Evolutionary conservation across 2,888 invertebrate species (phyloP).

Genomic region (Linnaemya tessellans): DNA sequence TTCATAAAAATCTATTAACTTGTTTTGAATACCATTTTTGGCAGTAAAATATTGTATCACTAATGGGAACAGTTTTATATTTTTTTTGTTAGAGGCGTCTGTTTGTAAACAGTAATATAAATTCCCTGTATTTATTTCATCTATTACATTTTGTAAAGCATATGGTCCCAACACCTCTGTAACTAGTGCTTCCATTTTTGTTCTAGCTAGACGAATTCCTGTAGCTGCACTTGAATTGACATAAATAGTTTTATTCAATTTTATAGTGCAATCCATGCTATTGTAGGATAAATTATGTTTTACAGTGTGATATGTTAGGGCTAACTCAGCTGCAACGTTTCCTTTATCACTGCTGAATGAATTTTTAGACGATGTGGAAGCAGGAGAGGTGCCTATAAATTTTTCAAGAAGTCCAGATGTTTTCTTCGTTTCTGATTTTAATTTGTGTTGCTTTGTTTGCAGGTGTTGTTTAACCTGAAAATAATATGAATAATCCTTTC

Average conservation of each 20-base stretch:
- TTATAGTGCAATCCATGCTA: slow-evolving; percentile 31
- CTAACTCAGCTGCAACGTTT: slow-evolving; percentile 31
- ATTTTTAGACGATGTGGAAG: slow-evolving; percentile 13
- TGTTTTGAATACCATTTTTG: too few relatives aligned
- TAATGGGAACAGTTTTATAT: too few relatives aligned
- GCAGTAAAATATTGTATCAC: too few relatives aligned
- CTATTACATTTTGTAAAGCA: too few relatives aligned
- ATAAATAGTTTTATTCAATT: slow-evolving; percentile 18
- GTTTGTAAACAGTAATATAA: not conserved
- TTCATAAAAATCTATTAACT: too few relatives aligned
- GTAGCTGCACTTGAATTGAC: slow-evolving; percentile 23
- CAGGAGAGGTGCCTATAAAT: slow-evolving; percentile 14
- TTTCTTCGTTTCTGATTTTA: slow-evolving; percentile 21
- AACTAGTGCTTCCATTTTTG: not conserved
- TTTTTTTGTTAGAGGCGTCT: too few relatives aligned
- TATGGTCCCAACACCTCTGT: not conserved
- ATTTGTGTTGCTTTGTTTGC: slow-evolving; percentile 30
- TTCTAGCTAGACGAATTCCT: slow-evolving; percentile 18
- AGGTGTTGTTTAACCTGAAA: slow-evolving; percentile 32
- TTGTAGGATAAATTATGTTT: slow-evolving; percentile 41
- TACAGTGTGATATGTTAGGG: slow-evolving; percentile 31
- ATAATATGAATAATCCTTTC: slow-evolving; percentile 7
- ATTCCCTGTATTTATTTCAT: too few relatives aligned
- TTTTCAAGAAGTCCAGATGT: slow-evolving; percentile 25
- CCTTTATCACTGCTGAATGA: slow-evolving; percentile 31